phyloP scores from a whole-genome alignment of 35 echinoderm and acorn worm genomes.

The Holothuria glaberrima region DNA sequence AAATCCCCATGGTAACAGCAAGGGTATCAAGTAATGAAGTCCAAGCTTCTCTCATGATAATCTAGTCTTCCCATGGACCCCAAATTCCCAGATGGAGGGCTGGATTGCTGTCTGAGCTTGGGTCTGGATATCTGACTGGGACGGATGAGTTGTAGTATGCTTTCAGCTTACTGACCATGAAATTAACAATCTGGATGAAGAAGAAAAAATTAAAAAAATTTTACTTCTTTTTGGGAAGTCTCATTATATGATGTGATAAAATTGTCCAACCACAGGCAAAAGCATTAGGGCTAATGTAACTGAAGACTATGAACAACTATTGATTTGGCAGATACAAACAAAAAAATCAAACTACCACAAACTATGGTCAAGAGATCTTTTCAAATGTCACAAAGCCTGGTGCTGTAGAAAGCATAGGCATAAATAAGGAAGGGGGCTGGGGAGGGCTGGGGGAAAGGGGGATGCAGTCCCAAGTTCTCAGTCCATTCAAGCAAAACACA shows the following conservation, averaged over 20 bases:
- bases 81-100: conserved; percentile 53
- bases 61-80: conserved; percentile 57
- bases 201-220: background rate
- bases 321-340: background rate
- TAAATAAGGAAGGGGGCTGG: too few relatives aligned
- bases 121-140: conserved; percentile 27
- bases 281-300: too few relatives aligned
- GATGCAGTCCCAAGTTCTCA: too few relatives aligned
- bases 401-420: too few relatives aligned
- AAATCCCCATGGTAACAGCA: too few relatives aligned
- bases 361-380: too few relatives aligned
- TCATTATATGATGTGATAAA: background rate
- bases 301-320: background rate
- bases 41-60: background rate
- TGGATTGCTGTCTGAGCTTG: conserved; percentile 20
- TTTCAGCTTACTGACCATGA: conserved; percentile 52
- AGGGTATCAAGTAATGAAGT: too few relatives aligned
- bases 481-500: too few relatives aligned
- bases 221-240: background rate
- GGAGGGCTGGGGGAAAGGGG: too few relatives aligned
- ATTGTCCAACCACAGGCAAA: background rate
- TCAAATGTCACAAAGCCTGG: too few relatives aligned
- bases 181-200: conserved; percentile 33
- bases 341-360: too few relatives aligned
- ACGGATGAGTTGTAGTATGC: conserved; percentile 70